A percentile compares a stretch with the other conserved stretches of the same genome.
Evolutionary conservation across 1,140 invertebrate genomes (phyloP).

Genomic region (Lepidurus apus): DNA sequence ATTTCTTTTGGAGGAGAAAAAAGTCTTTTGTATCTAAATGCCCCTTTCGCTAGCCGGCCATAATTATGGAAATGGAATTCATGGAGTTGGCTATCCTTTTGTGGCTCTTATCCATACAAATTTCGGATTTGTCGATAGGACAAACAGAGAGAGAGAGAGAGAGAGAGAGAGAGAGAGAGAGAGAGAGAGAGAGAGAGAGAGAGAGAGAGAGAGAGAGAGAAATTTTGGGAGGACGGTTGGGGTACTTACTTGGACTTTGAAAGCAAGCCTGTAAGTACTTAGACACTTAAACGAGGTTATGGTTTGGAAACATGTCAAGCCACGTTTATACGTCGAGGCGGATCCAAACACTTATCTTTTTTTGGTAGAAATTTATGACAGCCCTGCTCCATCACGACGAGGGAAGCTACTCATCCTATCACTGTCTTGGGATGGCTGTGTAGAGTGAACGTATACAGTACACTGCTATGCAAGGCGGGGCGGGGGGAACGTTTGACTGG

Average conservation of each 20-base stretch:
- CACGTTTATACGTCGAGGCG: neutral
- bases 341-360: neutral
- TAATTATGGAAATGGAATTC: slow-evolving; percentile 22
- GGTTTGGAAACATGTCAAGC: slow-evolving; percentile 11
- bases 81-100: neutral
- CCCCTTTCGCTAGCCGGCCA: neutral
- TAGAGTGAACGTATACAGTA: neutral
- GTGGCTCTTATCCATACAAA: neutral
- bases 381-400: neutral
- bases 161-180: too few relatives aligned
- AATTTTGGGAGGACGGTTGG: too few relatives aligned
- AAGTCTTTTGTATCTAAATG: slow-evolving; percentile 15
- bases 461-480: neutral
- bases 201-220: too few relatives aligned
- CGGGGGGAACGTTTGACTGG: neutral
- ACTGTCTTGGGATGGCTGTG: neutral
- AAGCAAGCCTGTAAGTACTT: too few relatives aligned
- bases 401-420: neutral
- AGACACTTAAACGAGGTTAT: slow-evolving; percentile 11
- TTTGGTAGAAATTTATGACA: neutral
- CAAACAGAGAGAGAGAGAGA: neutral
- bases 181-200: too few relatives aligned
- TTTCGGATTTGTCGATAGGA: neutral
- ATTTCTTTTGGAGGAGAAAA: neutral
- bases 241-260: too few relatives aligned